Percentiles rank a stretch among this genome's conserved stretches.
These are phyloP conservation scores for Harpagus bidentatus DNA, from an alignment of 2,113 vertebrate species.

Conservation along the genomic window DNA sequence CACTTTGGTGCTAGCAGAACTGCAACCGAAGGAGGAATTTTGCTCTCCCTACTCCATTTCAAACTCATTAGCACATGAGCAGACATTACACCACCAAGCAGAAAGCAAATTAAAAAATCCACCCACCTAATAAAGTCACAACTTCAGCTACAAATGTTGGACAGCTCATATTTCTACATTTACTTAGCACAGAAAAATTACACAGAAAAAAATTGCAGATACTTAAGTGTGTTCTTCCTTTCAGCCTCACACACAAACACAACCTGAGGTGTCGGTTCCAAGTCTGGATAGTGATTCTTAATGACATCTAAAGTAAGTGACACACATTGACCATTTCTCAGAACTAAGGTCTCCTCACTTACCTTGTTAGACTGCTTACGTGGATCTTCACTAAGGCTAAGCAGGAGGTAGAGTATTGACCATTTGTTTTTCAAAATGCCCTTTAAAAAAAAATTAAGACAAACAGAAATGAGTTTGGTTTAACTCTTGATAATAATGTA, in stretches of 20 bases:
- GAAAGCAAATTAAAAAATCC: not conserved
- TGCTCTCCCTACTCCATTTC: not conserved
- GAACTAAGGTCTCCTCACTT: not conserved
- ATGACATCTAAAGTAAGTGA: not conserved
- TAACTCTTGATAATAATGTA: not conserved
- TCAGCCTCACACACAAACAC: not conserved
- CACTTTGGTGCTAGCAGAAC: not conserved
- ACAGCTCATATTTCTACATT: not conserved
- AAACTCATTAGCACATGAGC: not conserved
- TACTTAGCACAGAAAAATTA: not conserved
- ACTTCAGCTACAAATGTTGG: not conserved
- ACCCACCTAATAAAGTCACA: not conserved
- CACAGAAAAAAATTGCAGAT: not conserved
- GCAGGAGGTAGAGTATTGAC: conserved; percentile 94
- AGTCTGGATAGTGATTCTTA: not conserved
- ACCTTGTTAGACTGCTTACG: conserved; percentile 90
- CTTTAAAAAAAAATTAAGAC: conserved; percentile 60
- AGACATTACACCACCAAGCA: not conserved
- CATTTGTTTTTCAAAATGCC: conserved; percentile 94
- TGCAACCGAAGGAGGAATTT: not conserved
- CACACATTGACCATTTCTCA: not conserved
- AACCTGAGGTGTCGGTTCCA: not conserved
- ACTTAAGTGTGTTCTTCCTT: not conserved
- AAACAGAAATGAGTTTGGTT: not conserved
- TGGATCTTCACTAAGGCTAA: conserved; percentile 95